phyloP scores from a whole-genome alignment of 2,113 vertebrate genomes.

The Apteryx owenii region DNA sequence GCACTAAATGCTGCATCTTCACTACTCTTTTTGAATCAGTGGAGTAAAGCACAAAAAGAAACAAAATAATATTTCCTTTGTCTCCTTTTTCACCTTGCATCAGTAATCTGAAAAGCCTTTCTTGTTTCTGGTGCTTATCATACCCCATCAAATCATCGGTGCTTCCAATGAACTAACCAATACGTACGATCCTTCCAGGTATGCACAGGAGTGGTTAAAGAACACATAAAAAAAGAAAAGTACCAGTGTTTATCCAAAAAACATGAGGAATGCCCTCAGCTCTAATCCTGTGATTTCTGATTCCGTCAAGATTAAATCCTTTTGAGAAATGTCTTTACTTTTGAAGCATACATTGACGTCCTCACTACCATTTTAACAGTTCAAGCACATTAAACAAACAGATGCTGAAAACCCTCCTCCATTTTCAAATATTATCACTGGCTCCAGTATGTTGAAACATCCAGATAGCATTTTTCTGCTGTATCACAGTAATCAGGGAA shows the following conservation, averaged over 20 bases:
- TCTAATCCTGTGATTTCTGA: background rate
- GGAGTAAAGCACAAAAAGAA: background rate
- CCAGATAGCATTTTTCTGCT: background rate
- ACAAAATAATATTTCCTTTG: background rate
- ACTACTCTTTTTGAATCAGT: background rate
- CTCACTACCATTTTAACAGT: background rate
- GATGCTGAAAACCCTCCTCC: background rate
- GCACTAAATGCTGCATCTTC: background rate
- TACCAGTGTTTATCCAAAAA: background rate
- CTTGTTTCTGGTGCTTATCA: background rate
- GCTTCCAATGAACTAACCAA: background rate
- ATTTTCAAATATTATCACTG: background rate
- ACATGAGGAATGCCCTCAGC: background rate
- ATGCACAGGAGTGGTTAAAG: background rate
- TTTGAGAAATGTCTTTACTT: background rate
- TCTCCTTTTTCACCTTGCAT: background rate
- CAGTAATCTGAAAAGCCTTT: background rate
- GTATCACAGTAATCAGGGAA: background rate
- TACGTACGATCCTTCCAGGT: background rate
- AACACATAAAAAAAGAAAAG: background rate
- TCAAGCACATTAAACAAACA: background rate
- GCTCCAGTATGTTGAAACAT: background rate
- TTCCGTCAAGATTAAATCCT: background rate
- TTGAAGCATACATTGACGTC: accelerated
- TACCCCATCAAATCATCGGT: background rate